Conservation (phyloP, 2,797 vertebrate species). For the Xenentodon cancila region DNA sequence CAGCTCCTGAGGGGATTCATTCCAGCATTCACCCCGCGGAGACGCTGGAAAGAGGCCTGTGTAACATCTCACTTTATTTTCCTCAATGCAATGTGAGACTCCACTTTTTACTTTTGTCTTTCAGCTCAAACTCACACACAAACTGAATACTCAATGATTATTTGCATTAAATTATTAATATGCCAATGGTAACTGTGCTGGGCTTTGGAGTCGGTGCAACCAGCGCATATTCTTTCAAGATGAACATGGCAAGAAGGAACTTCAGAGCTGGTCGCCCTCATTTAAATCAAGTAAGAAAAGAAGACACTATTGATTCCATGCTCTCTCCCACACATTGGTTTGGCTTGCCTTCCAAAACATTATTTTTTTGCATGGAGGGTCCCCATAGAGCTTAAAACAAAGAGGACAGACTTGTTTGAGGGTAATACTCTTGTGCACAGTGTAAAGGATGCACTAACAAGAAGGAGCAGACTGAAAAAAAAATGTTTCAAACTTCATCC, state of each 20-base stretch:
- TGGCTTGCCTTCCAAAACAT: constrained; percentile 80
- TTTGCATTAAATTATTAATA: constrained; percentile 84
- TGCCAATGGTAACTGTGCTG: constrained; percentile 76
- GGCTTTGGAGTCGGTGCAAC: constrained; percentile 77
- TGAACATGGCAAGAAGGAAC: constrained; percentile 78
- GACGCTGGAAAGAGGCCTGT: constrained; percentile 67
- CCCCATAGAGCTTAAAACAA: constrained; percentile 80
- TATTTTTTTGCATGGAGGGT: constrained; percentile 70
- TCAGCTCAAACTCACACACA: constrained; percentile 79
- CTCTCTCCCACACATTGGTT: constrained; percentile 69
- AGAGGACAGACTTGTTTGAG: constrained; percentile 83
- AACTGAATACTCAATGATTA: constrained; percentile 82
- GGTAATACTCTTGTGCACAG: constrained; percentile 77
- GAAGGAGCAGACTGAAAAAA: constrained; percentile 62
- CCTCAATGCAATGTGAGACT: constrained; percentile 75
- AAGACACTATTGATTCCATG: constrained; percentile 81
- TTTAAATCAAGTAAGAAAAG: constrained; percentile 82
- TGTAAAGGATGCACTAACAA: constrained; percentile 74
- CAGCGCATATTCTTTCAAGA: constrained; percentile 77
- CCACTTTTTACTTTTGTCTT: constrained; percentile 81
- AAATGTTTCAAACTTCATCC: constrained; percentile 71
- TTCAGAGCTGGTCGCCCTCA: constrained; percentile 80
- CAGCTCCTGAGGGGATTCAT: constrained; percentile 75
- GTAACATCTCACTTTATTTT: constrained; percentile 82
- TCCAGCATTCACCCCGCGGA: constrained; percentile 72